Evolutionary conservation across 2,113 vertebrate species (phyloP).

Genomic region (Fukomys damarensis): DNA sequence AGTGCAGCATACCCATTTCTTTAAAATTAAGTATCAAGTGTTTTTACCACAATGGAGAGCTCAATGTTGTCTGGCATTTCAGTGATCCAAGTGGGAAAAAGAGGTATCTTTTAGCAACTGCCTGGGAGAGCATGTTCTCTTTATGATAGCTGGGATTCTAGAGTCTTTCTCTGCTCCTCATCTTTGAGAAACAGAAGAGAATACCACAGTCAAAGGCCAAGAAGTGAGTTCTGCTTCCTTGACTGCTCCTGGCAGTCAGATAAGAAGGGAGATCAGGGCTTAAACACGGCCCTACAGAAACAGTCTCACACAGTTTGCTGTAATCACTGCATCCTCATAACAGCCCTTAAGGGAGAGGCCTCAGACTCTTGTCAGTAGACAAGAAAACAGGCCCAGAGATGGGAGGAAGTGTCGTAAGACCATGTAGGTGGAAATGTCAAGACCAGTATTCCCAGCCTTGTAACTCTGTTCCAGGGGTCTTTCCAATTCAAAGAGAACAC

Average conservation of each 20-base stretch:
- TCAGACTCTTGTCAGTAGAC: background rate
- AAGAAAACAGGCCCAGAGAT: conserved; percentile 4
- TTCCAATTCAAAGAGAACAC: background rate
- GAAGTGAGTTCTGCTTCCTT: background rate
- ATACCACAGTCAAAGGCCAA: background rate
- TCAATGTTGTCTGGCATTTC: conserved; percentile 51
- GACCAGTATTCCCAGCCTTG: background rate
- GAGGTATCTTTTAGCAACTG: conserved; percentile 66
- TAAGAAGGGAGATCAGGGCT: background rate
- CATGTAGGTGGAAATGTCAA: background rate
- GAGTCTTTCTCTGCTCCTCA: background rate
- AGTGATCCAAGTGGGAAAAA: conserved; percentile 27
- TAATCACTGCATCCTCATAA: background rate
- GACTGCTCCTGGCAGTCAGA: background rate
- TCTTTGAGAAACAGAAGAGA: background rate
- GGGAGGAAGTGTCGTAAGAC: background rate
- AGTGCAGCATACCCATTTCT: conserved; percentile 41
- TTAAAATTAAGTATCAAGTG: conserved; percentile 58
- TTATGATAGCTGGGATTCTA: conserved; percentile 35
- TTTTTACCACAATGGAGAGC: background rate
- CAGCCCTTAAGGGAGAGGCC: background rate
- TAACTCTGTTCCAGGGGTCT: background rate
- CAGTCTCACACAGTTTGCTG: background rate
- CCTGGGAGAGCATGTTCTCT: conserved; percentile 62
- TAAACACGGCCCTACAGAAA: background rate